These are phyloP conservation scores for Priocnemis perturbator DNA, from an alignment of 2,888 invertebrate genomes.

Conservation along the genomic window DNA sequence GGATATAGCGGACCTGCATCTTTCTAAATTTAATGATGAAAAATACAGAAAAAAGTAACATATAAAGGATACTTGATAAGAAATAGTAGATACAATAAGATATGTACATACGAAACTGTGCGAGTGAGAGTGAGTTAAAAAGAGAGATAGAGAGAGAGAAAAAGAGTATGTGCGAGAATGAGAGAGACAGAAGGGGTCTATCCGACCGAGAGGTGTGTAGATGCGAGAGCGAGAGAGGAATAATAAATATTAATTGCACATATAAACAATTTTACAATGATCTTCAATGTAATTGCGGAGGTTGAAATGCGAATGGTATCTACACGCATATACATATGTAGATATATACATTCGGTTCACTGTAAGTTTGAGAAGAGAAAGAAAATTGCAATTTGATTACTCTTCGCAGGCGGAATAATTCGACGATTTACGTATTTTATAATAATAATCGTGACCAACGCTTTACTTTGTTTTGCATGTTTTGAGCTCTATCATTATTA, in stretches of 20 bases:
- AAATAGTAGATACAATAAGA: slow-evolving; percentile 12
- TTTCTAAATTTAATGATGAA: slow-evolving; percentile 19
- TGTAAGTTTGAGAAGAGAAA: too few relatives aligned
- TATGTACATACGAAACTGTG: slow-evolving; percentile 26
- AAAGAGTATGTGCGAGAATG: slow-evolving; percentile 14
- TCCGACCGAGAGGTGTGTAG: too few relatives aligned
- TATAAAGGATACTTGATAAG: slow-evolving; percentile 26
- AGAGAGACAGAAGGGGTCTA: neutral
- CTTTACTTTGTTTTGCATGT: slow-evolving; percentile 18
- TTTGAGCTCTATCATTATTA: slow-evolving; percentile 7
- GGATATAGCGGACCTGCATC: slow-evolving; percentile 53
- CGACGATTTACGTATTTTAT: slow-evolving; percentile 26
- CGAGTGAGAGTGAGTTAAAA: slow-evolving; percentile 9
- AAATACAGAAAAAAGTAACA: slow-evolving; percentile 28
- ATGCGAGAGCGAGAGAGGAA: too few relatives aligned
- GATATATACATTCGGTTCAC: too few relatives aligned
- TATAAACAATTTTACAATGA: too few relatives aligned
- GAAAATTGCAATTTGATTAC: too few relatives aligned
- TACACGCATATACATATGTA: too few relatives aligned
- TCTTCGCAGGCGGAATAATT: too few relatives aligned
- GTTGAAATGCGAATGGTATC: too few relatives aligned
- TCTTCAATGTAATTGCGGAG: too few relatives aligned
- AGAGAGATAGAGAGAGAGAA: slow-evolving; percentile 19
- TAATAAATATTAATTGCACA: too few relatives aligned
- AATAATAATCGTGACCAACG: neutral